phyloP scores from a whole-genome alignment of 2,113 vertebrate genomes.

The Sylvilagus bachmani region DNA sequence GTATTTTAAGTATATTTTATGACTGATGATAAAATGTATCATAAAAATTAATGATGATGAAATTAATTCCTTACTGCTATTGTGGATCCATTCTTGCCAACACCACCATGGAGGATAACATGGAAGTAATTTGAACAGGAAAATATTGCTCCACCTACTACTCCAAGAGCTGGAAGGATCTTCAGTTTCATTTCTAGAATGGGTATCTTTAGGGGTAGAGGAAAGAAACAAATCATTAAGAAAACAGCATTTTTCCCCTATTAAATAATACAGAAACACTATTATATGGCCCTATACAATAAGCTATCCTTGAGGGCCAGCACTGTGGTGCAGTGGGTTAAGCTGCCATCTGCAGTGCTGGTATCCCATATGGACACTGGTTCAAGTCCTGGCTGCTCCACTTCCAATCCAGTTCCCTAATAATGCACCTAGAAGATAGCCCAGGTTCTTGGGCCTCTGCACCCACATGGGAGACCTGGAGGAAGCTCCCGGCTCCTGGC shows the following conservation, averaged over 20 bases:
- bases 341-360: no score
- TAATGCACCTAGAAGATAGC: no score
- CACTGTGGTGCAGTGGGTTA: no score
- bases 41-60: slow-evolving; percentile 21
- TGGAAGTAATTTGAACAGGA: slow-evolving; percentile 97
- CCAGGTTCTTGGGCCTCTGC: no score
- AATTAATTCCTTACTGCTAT: slow-evolving; percentile 93
- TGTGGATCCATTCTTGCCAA: slow-evolving; percentile 98
- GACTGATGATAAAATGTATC: slow-evolving; percentile 1
- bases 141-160: slow-evolving; percentile 93
- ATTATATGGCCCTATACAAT: not conserved
- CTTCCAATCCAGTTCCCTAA: no score
- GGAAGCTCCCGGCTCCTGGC: no score
- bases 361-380: no score
- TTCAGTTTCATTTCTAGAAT: slow-evolving; percentile 92
- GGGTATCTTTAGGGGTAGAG: slow-evolving; percentile 89
- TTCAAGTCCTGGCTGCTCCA: no score
- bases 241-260: slow-evolving; percentile 36
- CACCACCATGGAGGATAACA: slow-evolving; percentile 96
- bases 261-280: slow-evolving; percentile 50
- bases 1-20: slow-evolving; percentile 15
- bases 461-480: no score
- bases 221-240: slow-evolving; percentile 70
- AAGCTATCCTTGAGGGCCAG: no score
- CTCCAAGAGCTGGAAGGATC: slow-evolving; percentile 92